Evolutionary conservation across 2,113 vertebrate genomes (phyloP), one percentile per base, ranked within the genome.

Genomic region (Pelvicachromis taeniatus): DNA sequence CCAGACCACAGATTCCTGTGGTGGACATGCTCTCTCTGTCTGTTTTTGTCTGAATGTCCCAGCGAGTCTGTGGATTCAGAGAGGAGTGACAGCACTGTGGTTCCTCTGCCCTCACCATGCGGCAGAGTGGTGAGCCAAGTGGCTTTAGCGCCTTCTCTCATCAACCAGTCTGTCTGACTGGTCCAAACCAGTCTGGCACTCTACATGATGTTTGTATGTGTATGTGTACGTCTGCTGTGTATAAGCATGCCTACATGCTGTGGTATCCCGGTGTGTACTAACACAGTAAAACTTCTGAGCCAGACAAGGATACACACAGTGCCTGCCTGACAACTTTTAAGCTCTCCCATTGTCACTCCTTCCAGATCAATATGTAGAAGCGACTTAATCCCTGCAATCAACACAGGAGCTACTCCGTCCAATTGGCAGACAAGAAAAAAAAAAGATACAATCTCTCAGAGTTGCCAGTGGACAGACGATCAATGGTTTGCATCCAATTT

Each of bases 1-100:
- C 91, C 87, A 94, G 92, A 95, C 94, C 95, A 91, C 93, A 94
- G 93, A 96, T 96, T 96, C 94, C 95, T 96, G 95, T 9, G 95
- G 94, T 85, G 78, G 80, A 70, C 90, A 80, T 88, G 92, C 85
- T 91, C 92, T 56, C 83, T 65, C 82, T 75, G 85, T 94, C 93
- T 94, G 91, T 92, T 92, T 92, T 89, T 48, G 91, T 93, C 92
- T 87, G 86, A 77, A 80, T 91, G 89, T 93, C 88, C 84, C 88
- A 58, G 52, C 63, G 83, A 94, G 89, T 91, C 80, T 31, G 59
- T 89, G 88, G 83, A 91, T 96, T 94, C 94, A 92, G 88, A 82
- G 86, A 87, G 31, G 84, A 90, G 91, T 92, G 93, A 93, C 94
- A 93, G 88, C 70, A 13, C 81, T 92, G 94, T 82, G 93, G 93